These are phyloP conservation scores for Syrmaticus mikado DNA, from an alignment of 2,113 vertebrate species.

Conservation along the genomic window DNA sequence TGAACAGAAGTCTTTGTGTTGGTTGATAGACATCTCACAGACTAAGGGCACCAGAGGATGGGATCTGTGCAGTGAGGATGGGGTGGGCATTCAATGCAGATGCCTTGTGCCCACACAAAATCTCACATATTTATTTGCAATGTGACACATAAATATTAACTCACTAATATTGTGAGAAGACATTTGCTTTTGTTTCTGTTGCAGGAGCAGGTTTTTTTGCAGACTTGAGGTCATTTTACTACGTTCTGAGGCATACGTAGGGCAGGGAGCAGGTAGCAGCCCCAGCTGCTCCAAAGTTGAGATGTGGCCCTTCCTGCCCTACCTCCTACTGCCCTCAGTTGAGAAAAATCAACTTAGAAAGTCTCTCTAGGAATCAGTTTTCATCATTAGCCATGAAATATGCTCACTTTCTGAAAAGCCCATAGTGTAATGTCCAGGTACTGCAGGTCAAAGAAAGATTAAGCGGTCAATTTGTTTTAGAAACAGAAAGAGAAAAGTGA, in stretches of 20 bases:
- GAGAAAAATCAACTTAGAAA: not conserved
- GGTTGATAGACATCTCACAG: not conserved
- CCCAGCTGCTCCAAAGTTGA: not conserved
- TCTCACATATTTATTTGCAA: not conserved
- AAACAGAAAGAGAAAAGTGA: slow-evolving; percentile 16
- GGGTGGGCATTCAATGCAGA: not conserved
- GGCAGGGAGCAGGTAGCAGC: not conserved
- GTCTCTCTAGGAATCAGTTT: not conserved
- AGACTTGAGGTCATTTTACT: not conserved
- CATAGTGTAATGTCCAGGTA: not conserved
- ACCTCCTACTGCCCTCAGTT: not conserved
- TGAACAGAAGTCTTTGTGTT: not conserved
- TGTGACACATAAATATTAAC: not conserved
- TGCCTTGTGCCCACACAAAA: not conserved
- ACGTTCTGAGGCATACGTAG: not conserved
- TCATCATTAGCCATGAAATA: not conserved
- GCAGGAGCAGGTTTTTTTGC: not conserved
- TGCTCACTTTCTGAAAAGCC: slow-evolving; percentile 14
- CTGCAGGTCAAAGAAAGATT: slow-evolving; percentile 14
- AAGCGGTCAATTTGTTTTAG: slow-evolving; percentile 22
- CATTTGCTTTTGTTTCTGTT: not conserved
- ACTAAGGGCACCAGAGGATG: not conserved
- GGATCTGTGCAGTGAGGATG: not conserved
- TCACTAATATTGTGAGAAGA: not conserved
- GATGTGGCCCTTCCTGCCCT: not conserved